Evolutionary conservation across 1,140 invertebrate species (phyloP).

Genomic region (Neotoxoptera formosana): DNA sequence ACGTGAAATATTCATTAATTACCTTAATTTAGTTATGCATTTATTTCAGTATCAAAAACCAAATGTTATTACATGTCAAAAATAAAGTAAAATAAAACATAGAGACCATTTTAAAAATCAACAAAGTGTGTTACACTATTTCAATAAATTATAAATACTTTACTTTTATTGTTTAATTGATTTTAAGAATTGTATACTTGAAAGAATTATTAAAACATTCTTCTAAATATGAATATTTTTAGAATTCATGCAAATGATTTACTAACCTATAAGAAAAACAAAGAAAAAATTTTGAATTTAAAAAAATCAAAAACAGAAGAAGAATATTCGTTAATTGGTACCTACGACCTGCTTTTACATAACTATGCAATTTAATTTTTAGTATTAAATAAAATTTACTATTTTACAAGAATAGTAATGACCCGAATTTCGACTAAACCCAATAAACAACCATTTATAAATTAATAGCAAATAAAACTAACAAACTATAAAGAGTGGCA

Average conservation of each 20-base stretch:
- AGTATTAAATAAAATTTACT: neutral
- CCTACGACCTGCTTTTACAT: neutral
- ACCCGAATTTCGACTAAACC: neutral
- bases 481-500: neutral
- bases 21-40: neutral
- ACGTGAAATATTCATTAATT: neutral
- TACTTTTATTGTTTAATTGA: neutral
- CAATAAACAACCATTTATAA: neutral
- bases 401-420: neutral
- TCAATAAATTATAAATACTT: neutral
- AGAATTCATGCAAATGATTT: neutral
- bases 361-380: neutral
- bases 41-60: neutral
- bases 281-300: neutral
- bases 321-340: neutral
- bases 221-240: neutral
- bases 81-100: constrained; percentile 1
- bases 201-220: neutral
- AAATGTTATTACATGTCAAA: neutral
- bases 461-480: neutral
- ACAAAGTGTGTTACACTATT: neutral
- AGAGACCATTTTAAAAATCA: constrained; percentile 18
- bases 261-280: neutral
- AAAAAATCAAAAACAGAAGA: neutral
- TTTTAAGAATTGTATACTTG: neutral